Evolutionary conservation across 2,888 invertebrate species (phyloP).

Genomic region (Ariolimax columbianus): DNA sequence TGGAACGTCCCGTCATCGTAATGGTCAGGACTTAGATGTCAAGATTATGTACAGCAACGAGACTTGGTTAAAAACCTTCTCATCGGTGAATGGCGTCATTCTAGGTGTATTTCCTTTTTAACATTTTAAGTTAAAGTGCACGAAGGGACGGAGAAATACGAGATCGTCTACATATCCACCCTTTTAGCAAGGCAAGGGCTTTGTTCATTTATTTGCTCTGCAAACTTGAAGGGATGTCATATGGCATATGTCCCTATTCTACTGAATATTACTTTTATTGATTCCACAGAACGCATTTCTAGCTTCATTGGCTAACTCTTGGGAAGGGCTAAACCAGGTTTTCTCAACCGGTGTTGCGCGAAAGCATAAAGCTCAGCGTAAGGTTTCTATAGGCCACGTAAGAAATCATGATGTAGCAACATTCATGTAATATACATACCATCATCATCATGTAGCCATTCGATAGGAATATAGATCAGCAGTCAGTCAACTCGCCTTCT

Average conservation of each 20-base stretch:
- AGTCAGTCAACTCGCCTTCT: too few relatives aligned
- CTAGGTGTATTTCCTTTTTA: background rate
- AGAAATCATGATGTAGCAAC: too few relatives aligned
- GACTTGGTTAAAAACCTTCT: background rate
- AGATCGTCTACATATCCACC: background rate
- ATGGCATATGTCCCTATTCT: constrained; percentile 23
- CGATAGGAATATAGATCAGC: too few relatives aligned
- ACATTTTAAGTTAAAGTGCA: background rate
- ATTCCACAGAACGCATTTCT: constrained; percentile 4
- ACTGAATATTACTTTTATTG: constrained; percentile 38
- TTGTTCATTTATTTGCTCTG: constrained; percentile 28
- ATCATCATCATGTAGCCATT: too few relatives aligned
- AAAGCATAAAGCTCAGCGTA: too few relatives aligned
- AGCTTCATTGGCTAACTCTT: too few relatives aligned
- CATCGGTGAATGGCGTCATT: background rate
- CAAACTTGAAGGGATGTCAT: constrained; percentile 27
- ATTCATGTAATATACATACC: too few relatives aligned
- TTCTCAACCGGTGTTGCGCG: too few relatives aligned
- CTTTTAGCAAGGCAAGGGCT: background rate
- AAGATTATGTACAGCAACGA: background rate
- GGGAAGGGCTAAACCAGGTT: too few relatives aligned
- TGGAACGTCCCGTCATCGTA: background rate
- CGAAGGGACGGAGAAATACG: background rate
- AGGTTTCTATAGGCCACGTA: too few relatives aligned
- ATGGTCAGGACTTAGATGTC: background rate